Evolutionary conservation across 2,113 vertebrate species (phyloP), one percentile per base, ranked within the genome.

Genomic region (Callipepla squamata): DNA sequence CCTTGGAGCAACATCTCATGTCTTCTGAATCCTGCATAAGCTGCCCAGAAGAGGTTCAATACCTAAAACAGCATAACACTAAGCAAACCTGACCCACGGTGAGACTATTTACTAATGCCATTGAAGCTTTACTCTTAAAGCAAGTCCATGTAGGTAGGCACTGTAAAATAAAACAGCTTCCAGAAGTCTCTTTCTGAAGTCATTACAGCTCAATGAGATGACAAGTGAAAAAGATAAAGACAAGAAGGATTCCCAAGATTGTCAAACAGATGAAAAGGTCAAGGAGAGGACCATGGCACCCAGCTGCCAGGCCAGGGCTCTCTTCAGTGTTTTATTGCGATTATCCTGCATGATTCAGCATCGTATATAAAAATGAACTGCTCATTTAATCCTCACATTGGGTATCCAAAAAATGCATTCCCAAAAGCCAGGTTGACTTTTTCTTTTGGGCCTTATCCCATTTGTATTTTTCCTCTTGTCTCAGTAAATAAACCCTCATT

Each of bases 331-430:
- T 58, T 80, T 68, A 38, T 68, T 28, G 7, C 9, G 4, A 40
- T 63, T 85, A 48, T 81, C 22, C 78, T 5, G 11, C 34, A 50
- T 78, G 66, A 93, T 78, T 95, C 94, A 93, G 77, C 80, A 86
- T 74, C 85, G 76, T 83, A 93, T 89, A 89, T 93, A 59, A 73
- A 77, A 80, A 80, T 0, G 0, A 40, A 48, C 13, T 77, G 45
- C 69, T 78, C 51, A 59, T 92, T 93, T 86, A 88, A 89, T 72
- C 68, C 45, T 77, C 67, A 34, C 65, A 77, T 42, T 0, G 32
- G 66, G 69, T 74, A 95, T 89, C 77, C 42, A 50, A 84, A 94
- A 86, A 92, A 87, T 84, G 69, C 28, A 70, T 67, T 92, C 87
- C 89, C 1, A 0, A 92, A 93, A 93, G n/a, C 73, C 68, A 88